Evolutionary conservation across 2,113 vertebrate genomes (phyloP).

Genomic region (Urocynchramus pylzowi): DNA sequence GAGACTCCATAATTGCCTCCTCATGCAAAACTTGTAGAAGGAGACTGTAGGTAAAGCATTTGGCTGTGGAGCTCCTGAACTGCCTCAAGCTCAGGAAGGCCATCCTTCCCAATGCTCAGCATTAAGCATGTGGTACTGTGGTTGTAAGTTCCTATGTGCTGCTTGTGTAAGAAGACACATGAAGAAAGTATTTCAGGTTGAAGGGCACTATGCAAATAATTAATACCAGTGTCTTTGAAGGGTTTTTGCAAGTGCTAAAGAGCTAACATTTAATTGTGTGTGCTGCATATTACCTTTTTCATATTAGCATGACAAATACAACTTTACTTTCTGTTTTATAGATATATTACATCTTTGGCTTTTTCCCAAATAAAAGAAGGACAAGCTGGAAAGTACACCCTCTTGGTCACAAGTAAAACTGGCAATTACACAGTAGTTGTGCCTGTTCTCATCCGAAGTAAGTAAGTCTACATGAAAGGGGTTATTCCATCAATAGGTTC

Average conservation of each 20-base stretch:
- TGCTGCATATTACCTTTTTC: background rate
- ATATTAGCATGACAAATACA: background rate
- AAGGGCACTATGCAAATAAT: background rate
- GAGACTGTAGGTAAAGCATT: background rate
- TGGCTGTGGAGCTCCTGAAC: background rate
- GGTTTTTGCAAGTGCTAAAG: background rate
- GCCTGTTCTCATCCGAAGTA: constrained; percentile 74
- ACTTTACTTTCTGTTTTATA: constrained; percentile 59
- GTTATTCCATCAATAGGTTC: background rate
- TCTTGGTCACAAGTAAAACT: constrained; percentile 64
- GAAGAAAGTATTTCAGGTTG: background rate
- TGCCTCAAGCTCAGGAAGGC: background rate
- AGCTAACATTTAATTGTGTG: background rate
- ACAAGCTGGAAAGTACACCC: constrained; percentile 75
- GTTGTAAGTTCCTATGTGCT: background rate
- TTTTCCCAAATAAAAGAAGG: constrained; percentile 69
- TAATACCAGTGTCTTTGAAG: background rate
- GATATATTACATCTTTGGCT: constrained; percentile 50
- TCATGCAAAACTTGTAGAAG: background rate
- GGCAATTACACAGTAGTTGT: constrained; percentile 68
- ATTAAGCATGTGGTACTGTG: background rate
- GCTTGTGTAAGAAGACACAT: background rate
- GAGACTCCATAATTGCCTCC: background rate
- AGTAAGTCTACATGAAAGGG: constrained; percentile 13
- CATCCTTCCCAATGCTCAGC: background rate